These are phyloP conservation scores for Fragum sueziense DNA, from an alignment of 2,888 invertebrate genomes.

Conservation along the genomic window DNA sequence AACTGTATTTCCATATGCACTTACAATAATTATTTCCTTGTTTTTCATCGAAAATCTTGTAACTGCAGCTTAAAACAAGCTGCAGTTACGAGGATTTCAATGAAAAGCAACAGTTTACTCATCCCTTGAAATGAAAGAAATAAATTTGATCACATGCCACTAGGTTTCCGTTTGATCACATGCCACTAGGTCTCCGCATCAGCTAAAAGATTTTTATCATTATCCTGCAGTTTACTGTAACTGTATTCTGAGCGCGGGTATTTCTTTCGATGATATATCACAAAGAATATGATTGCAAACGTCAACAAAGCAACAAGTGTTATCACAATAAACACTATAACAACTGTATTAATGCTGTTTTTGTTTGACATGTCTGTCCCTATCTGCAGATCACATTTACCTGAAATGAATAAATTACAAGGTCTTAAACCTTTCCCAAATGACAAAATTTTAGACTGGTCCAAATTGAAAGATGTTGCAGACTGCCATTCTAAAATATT, in stretches of 20 bases:
- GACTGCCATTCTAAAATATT: not conserved
- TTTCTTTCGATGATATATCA: conserved; percentile 10
- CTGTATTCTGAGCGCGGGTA: not conserved
- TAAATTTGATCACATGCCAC: not conserved
- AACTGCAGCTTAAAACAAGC: too few species aligned
- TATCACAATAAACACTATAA: conserved; percentile 13
- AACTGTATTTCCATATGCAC: too few species aligned
- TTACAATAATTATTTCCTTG: too few species aligned
- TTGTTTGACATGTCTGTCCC: not conserved
- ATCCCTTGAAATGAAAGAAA: not conserved
- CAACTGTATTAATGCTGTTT: conserved; percentile 4
- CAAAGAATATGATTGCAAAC: conserved; percentile 2
- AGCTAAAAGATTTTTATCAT: conserved; percentile 5
- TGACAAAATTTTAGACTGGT: too few species aligned
- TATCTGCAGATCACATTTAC: conserved; percentile 44
- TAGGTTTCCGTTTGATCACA: not conserved
- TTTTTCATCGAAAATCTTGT: too few species aligned
- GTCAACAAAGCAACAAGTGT: conserved; percentile 3
- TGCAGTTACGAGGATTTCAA: too few species aligned
- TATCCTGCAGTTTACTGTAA: conserved; percentile 10
- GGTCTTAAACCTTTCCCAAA: too few species aligned
- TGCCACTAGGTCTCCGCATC: not conserved
- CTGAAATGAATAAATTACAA: conserved; percentile 32
- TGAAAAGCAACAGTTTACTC: too few species aligned
- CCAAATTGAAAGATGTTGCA: too few species aligned